These are phyloP conservation scores for Pholis gunnellus DNA, from an alignment of 2,113 vertebrate genomes.

Conservation along the genomic window DNA sequence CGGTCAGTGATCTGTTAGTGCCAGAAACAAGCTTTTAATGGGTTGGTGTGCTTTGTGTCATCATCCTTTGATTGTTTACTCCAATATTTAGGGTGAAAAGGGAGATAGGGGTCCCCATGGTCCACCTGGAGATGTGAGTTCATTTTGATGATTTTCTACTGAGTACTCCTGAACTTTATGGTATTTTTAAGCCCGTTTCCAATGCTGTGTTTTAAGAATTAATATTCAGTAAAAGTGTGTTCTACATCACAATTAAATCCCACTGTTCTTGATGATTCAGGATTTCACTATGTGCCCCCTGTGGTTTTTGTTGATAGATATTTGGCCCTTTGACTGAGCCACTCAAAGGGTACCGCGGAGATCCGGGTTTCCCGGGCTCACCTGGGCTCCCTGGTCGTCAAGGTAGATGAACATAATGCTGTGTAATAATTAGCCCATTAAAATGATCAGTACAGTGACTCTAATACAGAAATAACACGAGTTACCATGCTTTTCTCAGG, in stretches of 20 bases:
- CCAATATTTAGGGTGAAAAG: conserved; percentile 86
- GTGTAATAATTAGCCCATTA: not conserved
- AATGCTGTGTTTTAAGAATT: not conserved
- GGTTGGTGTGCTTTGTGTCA: not conserved
- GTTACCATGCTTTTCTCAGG: conserved; percentile 45
- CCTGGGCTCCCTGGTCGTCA: conserved; percentile 55
- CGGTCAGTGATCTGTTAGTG: conserved; percentile 34
- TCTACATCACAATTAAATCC: not conserved
- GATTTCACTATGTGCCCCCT: not conserved
- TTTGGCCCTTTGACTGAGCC: not conserved
- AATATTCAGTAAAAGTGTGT: not conserved
- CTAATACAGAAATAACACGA: not conserved
- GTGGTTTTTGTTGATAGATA: conserved; percentile 43
- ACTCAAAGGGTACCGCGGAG: conserved; percentile 66
- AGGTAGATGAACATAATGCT: conserved; percentile 46
- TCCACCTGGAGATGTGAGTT: conserved; percentile 88
- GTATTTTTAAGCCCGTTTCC: not conserved
- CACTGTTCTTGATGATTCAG: not conserved
- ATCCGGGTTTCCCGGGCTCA: conserved; percentile 61
- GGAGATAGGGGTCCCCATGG: conserved; percentile 87
- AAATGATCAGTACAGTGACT: not conserved
- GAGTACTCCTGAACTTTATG: not conserved
- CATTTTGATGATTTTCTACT: not conserved
- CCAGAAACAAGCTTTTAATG: not conserved
- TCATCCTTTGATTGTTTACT: conserved; percentile 5